Percentiles rank a stretch among this genome's conserved stretches.
Evolutionary conservation across 2,888 invertebrate genomes (phyloP).

Genomic region (Trichacis sp.): DNA sequence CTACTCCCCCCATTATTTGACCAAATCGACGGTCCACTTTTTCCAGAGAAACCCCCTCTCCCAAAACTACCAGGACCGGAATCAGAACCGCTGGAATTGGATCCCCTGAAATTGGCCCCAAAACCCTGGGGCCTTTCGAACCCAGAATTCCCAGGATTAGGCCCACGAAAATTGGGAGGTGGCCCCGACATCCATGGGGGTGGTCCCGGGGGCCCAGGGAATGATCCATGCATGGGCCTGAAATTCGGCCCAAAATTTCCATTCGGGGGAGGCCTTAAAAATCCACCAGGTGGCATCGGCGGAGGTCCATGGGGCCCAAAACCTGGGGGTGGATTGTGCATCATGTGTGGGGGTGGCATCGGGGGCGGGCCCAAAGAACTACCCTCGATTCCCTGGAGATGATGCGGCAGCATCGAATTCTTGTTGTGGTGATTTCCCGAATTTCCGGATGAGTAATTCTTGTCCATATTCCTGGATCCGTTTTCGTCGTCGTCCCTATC

Average conservation of each 20-base stretch:
- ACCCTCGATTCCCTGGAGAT: slow-evolving; percentile 55
- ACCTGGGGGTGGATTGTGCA: slow-evolving; percentile 58
- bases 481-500: slow-evolving; percentile 23
- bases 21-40: slow-evolving; percentile 32
- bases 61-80: slow-evolving; percentile 30
- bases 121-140: slow-evolving; percentile 61
- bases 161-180: slow-evolving; percentile 59
- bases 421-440: slow-evolving; percentile 47
- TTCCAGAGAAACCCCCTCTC: slow-evolving; percentile 14
- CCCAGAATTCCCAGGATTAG: slow-evolving; percentile 51
- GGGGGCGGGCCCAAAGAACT: slow-evolving; percentile 38
- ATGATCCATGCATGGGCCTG: slow-evolving; percentile 58
- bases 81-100: slow-evolving; percentile 45
- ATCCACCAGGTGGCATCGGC: slow-evolving; percentile 49
- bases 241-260: slow-evolving; percentile 62
- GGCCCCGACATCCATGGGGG: slow-evolving; percentile 51
- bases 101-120: slow-evolving; percentile 57
- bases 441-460: slow-evolving; percentile 58
- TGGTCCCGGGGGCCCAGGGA: slow-evolving; percentile 50
- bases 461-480: slow-evolving; percentile 39
- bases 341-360: slow-evolving; percentile 52
- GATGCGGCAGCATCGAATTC: slow-evolving; percentile 56
- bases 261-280: slow-evolving; percentile 56
- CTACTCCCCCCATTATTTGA: slow-evolving; percentile 23
- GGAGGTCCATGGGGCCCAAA: slow-evolving; percentile 61